phyloP scores from a whole-genome alignment of 1,140 invertebrate genomes.

The Rhagoletis zephyria region DNA sequence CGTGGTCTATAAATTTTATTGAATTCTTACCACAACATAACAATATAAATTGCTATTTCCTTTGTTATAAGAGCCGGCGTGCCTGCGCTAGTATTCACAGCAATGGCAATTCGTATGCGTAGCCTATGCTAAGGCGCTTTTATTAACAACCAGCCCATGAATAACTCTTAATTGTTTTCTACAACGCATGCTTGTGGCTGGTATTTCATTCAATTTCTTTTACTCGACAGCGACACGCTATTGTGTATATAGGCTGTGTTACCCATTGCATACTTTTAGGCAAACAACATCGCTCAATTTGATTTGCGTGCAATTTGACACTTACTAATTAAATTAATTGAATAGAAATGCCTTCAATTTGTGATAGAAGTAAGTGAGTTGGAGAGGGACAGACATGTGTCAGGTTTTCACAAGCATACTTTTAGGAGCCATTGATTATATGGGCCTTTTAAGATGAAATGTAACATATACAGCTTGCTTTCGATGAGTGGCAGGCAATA shows the following conservation, averaged over 20 bases:
- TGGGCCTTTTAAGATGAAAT: no score
- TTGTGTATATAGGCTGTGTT: background rate
- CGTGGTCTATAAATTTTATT: conserved; percentile 27
- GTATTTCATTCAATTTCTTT: background rate
- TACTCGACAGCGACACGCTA: background rate
- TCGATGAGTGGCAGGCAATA: background rate
- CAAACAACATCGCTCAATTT: no score
- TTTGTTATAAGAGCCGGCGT: background rate
- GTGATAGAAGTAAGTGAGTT: no score
- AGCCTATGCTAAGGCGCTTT: background rate
- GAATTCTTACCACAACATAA: background rate
- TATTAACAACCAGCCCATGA: background rate
- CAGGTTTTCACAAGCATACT: background rate
- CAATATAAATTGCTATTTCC: conserved; percentile 8
- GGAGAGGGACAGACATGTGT: background rate
- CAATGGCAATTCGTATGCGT: background rate
- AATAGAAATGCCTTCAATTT: background rate
- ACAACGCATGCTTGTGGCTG: background rate
- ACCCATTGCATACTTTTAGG: background rate
- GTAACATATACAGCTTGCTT: background rate
- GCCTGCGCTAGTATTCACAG: background rate
- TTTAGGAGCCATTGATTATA: background rate
- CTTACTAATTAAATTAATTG: background rate
- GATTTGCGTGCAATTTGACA: background rate
- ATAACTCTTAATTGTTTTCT: background rate